Percentiles rank a stretch among this genome's conserved stretches.
These are phyloP conservation scores for Columba guinea DNA, from an alignment of 2,797 vertebrate species.

Conservation along the genomic window DNA sequence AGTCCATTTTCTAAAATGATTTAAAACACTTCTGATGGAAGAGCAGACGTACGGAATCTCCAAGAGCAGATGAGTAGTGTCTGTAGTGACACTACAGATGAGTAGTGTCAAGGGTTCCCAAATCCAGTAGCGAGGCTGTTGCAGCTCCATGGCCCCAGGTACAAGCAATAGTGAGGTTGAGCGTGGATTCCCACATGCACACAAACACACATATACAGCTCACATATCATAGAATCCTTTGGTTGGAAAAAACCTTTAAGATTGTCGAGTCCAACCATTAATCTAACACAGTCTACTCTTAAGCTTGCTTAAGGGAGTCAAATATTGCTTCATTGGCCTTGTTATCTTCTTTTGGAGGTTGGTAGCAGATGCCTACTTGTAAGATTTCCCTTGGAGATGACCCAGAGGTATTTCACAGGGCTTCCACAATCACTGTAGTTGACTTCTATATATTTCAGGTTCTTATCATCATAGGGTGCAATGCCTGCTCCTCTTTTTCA, in stretches of 20 bases:
- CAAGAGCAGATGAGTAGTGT: too few species aligned
- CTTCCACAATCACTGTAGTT: neutral
- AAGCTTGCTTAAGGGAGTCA: too few species aligned
- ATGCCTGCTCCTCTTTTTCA: neutral
- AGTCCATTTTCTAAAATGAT: constrained; percentile 8
- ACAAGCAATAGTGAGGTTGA: rapidly evolving
- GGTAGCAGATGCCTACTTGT: neutral
- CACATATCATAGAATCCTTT: too few species aligned
- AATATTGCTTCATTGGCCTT: too few species aligned
- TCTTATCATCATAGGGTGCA: neutral
- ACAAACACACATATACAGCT: rapidly evolving
- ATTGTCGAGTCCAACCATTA: too few species aligned
- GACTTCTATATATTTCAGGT: neutral
- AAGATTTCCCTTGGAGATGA: neutral
- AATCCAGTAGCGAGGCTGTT: neutral
- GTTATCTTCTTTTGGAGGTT: neutral
- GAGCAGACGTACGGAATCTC: neutral
- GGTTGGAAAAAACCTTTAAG: too few species aligned
- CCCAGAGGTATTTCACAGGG: neutral
- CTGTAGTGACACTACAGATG: too few species aligned
- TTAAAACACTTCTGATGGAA: constrained; percentile 18
- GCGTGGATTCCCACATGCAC: too few species aligned
- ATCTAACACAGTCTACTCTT: too few species aligned
- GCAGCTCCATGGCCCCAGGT: neutral
- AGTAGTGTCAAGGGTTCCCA: neutral